Percentiles rank a stretch among this genome's conserved stretches.
Evolutionary conservation across 1,140 invertebrate species (phyloP).

Genomic region (Pseudobourletiella spinata): DNA sequence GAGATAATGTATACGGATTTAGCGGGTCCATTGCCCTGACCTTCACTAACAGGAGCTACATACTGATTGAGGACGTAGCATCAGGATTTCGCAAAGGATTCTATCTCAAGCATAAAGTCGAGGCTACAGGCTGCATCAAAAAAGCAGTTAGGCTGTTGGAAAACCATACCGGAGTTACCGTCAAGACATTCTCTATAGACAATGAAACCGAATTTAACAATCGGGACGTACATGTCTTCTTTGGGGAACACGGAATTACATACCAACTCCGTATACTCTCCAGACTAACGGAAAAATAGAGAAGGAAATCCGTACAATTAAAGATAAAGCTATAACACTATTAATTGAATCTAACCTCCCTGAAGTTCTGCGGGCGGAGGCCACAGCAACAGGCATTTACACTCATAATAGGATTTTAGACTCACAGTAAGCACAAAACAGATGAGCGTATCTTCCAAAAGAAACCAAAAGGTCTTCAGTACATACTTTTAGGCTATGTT

Average conservation of each 20-base stretch:
- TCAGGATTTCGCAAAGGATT: too few species aligned
- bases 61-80: too few species aligned
- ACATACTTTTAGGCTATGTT: neutral
- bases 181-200: constrained; percentile 40
- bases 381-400: constrained; percentile 41
- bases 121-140: neutral
- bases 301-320: constrained; percentile 40
- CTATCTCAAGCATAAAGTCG: too few species aligned
- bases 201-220: constrained; percentile 43
- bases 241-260: constrained; percentile 40
- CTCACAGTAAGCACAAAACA: neutral
- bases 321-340: constrained; percentile 36
- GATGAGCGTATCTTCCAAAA: neutral
- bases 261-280: constrained; percentile 43
- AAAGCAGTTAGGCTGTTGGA: constrained; percentile 24
- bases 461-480: neutral
- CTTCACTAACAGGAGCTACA: too few species aligned
- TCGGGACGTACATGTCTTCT: neutral
- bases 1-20: too few species aligned
- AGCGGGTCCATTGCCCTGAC: too few species aligned
- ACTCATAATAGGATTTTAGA: constrained; percentile 38
- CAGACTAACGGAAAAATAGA: constrained; percentile 47
- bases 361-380: constrained; percentile 44
- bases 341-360: constrained; percentile 39
- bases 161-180: constrained; percentile 36